Evolutionary conservation across 2,888 invertebrate genomes (phyloP).

Genomic region (Athrips mouffetella): DNA sequence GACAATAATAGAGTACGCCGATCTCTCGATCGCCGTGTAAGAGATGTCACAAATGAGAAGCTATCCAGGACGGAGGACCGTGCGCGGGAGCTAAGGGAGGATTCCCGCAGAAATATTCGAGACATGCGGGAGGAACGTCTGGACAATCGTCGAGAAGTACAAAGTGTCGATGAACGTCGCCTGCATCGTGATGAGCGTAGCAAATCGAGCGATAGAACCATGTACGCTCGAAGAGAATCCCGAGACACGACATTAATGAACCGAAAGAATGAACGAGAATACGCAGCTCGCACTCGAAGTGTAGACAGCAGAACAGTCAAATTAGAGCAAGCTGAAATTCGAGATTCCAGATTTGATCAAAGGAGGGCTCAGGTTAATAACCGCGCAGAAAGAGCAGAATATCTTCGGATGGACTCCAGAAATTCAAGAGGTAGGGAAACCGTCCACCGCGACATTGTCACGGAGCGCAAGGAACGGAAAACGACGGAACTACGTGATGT

Average conservation of each 20-base stretch:
- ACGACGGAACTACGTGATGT: background rate
- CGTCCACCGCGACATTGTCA: background rate
- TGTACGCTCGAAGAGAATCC: background rate
- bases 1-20: conserved; percentile 1
- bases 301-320: no score
- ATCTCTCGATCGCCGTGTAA: conserved; percentile 1
- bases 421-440: no score
- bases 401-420: no score
- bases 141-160: background rate
- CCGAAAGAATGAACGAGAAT: no score
- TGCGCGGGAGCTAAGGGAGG: background rate
- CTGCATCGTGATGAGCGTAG: background rate
- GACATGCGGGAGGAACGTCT: conserved; percentile 6
- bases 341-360: no score
- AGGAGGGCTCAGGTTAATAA: no score
- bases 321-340: no score
- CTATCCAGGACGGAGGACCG: background rate
- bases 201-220: background rate
- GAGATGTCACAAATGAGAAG: background rate
- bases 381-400: no score
- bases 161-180: background rate
- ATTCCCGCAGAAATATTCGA: background rate
- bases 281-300: no score
- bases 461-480: background rate
- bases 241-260: background rate